phyloP scores from a whole-genome alignment of 1,140 invertebrate species.

The Aphidius gifuensis region DNA sequence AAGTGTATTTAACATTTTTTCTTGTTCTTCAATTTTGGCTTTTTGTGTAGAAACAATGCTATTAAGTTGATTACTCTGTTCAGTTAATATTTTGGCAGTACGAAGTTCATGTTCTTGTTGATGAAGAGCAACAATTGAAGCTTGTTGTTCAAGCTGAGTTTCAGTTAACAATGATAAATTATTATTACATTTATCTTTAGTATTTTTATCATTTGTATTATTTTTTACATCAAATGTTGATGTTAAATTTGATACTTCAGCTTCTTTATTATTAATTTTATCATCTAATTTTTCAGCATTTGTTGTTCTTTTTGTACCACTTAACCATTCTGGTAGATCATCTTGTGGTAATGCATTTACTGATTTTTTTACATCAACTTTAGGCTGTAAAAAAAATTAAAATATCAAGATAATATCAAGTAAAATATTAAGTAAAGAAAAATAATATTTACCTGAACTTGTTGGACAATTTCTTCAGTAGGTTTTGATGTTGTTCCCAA shows the following conservation, averaged over 20 bases:
- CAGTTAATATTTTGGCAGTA: constrained; percentile 38
- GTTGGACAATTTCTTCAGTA: background rate
- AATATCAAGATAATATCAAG: no score
- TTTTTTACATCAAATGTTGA: background rate
- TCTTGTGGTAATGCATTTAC: constrained; percentile 18
- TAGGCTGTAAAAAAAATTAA: background rate
- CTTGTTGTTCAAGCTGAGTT: constrained; percentile 40
- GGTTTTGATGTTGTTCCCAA: constrained; percentile 15
- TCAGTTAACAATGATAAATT: constrained; percentile 29
- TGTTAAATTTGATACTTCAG: background rate
- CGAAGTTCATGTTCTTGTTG: constrained; percentile 43
- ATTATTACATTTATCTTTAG: constrained; percentile 1
- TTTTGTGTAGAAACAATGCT: constrained; percentile 37
- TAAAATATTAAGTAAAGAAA: no score
- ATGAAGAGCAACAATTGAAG: constrained; percentile 41
- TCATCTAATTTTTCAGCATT: constrained; percentile 7
- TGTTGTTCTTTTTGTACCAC: constrained; percentile 31
- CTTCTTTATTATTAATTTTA: background rate
- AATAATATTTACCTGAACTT: no score
- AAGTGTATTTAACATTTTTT: constrained; percentile 43
- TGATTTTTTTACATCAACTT: background rate
- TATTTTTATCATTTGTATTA: no score
- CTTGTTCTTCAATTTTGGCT: constrained; percentile 35
- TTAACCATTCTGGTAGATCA: constrained; percentile 48
- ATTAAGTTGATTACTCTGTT: constrained; percentile 41